phyloP scores from a whole-genome alignment of 2,888 invertebrate genomes.

The Steinernema scapterisci region DNA sequence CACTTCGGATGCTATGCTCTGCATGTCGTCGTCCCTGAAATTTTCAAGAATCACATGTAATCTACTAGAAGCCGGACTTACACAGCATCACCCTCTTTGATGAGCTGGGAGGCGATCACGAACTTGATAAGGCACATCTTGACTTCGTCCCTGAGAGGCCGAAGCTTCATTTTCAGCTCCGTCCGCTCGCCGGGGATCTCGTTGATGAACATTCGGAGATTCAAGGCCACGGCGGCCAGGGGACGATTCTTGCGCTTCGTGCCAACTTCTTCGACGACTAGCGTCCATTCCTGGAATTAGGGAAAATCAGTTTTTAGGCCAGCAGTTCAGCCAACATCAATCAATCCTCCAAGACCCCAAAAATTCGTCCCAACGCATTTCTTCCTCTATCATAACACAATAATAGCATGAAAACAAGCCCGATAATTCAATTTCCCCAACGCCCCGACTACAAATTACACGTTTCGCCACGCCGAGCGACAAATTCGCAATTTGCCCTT shows the following conservation, averaged over 20 bases:
- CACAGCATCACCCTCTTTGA: slow-evolving; percentile 53
- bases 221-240: slow-evolving; percentile 62
- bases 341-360: too few species aligned
- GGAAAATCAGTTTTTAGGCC: too few species aligned
- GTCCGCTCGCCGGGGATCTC: slow-evolving; percentile 53
- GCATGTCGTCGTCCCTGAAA: slow-evolving; percentile 44
- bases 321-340: neutral
- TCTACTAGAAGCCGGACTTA: slow-evolving; percentile 32
- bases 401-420: too few species aligned
- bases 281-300: slow-evolving; percentile 62
- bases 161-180: slow-evolving; percentile 59
- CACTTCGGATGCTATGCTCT: slow-evolving; percentile 36
- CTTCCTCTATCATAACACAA: too few species aligned
- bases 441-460: too few species aligned
- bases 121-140: slow-evolving; percentile 49
- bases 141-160: slow-evolving; percentile 49
- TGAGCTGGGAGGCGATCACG: slow-evolving; percentile 49
- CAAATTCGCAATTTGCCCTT: too few species aligned
- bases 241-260: slow-evolving; percentile 55
- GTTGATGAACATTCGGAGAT: slow-evolving; percentile 61
- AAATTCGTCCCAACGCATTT: too few species aligned
- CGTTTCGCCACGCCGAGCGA: too few species aligned
- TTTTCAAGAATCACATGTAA: neutral
- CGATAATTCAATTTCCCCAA: too few species aligned
- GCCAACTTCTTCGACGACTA: slow-evolving; percentile 62